Percentiles rank a stretch among this genome's conserved stretches.
phyloP scores from a whole-genome alignment of 2,888 invertebrate species.

The Sphinx pinastri region DNA sequence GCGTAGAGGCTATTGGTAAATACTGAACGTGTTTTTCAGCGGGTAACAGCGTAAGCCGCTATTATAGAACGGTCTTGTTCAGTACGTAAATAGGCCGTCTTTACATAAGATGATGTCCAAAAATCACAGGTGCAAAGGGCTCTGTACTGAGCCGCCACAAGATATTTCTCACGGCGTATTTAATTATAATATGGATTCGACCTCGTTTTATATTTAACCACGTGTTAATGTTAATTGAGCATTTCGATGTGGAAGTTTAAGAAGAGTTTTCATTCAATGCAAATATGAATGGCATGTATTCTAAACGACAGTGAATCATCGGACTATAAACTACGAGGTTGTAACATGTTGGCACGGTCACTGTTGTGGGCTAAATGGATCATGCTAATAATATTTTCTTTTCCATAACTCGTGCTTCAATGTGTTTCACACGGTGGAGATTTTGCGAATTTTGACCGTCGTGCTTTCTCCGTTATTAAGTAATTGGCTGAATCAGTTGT shows the following conservation, averaged over 20 bases:
- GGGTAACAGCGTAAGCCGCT: neutral
- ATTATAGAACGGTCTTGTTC: neutral
- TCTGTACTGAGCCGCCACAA: neutral
- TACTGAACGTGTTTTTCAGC: too few species aligned
- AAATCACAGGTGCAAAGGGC: constrained; percentile 1
- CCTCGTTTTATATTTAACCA: constrained; percentile 28
- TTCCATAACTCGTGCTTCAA: neutral
- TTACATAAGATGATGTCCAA: constrained; percentile 4
- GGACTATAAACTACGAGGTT: constrained; percentile 19
- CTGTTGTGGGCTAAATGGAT: neutral
- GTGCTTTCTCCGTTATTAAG: too few species aligned
- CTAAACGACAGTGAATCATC: constrained; percentile 9
- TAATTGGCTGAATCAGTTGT: too few species aligned
- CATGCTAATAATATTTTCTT: constrained; percentile 18
- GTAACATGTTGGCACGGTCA: constrained; percentile 17
- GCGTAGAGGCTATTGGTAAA: too few species aligned
- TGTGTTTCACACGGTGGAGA: neutral
- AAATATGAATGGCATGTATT: constrained; percentile 13
- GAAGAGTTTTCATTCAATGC: constrained; percentile 10
- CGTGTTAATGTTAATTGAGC: constrained; percentile 26
- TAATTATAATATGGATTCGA: constrained; percentile 21
- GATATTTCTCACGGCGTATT: constrained; percentile 6
- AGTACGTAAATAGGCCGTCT: neutral
- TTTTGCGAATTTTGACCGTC: neutral
- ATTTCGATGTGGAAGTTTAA: constrained; percentile 18